Evolutionary conservation across 2,113 vertebrate genomes (phyloP), one percentile per base, ranked within the genome.

Genomic region (Phoenicopterus ruber): DNA sequence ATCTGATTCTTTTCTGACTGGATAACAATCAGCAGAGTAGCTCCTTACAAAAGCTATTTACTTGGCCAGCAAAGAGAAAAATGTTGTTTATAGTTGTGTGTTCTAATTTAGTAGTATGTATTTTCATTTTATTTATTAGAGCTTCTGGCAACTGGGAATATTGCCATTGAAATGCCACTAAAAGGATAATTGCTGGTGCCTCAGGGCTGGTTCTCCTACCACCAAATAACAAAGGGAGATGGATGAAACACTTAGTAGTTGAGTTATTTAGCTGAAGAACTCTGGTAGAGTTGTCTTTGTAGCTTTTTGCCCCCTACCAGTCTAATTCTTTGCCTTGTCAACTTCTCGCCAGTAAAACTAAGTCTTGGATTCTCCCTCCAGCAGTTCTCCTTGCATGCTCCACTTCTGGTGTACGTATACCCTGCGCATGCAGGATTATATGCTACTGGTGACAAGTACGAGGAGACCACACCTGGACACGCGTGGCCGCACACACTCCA

Each of bases 41-140:
- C 88, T 93, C 57, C 88, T 93, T 93, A 78, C 57, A 86, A 85
- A 93, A 91, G 82, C 86, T 94, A 81, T 95, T 90, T 92, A 82
- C 70, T 94, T 94, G 88, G 57, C 57, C 73, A 87, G 62, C 1
- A 0, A 91, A 92, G 63, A 96, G 90, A 94, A 95, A 91, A 97
- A 95, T 93, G 86, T 82, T 97, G 92, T 96, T 96, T 96, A 94
- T 91, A 87, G 91, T 87, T 93, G 36, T 70, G 70, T 82, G 86
- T 84, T 96, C 94, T 94, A 95, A 97, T 92, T 94, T 92, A 96
- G 91, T 90, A 79, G 94, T 91, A 96, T 91, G 88, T 94, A 92
- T 97, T 96, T 97, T 96, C 86, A 94, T 96, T 97, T 97, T 97
- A 95, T 96, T 95, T 97, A 94, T 96, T 96, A 91, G 91, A 65